Evolutionary conservation across 2,113 vertebrate genomes (phyloP).

Genomic region (Hippocampus mohnikei): DNA sequence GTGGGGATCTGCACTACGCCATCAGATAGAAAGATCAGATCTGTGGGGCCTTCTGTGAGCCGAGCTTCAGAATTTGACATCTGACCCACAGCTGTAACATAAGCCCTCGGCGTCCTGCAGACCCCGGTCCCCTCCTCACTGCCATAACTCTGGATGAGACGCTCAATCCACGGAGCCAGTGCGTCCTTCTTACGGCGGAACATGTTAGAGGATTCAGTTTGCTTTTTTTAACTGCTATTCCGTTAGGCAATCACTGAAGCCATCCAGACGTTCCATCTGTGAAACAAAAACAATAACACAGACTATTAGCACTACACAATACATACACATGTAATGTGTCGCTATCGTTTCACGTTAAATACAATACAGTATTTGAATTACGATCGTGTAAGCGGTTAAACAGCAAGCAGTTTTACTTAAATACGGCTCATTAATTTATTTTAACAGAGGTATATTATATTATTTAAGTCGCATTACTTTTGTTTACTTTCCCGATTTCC

Average conservation of each 20-base stretch:
- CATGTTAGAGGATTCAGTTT: constrained; percentile 21
- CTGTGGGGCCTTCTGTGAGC: constrained; percentile 6
- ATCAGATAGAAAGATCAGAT: constrained; percentile 58
- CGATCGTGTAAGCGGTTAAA: not conserved
- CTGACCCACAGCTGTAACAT: constrained; percentile 43
- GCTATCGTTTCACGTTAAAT: not conserved
- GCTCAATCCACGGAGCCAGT: constrained; percentile 54
- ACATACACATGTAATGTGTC: not conserved
- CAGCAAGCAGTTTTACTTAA: not conserved
- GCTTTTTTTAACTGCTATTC: not conserved
- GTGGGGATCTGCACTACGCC: constrained; percentile 52
- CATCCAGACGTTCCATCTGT: constrained; percentile 9
- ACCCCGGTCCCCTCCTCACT: not conserved
- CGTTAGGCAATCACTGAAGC: not conserved
- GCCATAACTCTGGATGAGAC: constrained; percentile 36
- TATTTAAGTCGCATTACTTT: not conserved
- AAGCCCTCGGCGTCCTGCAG: constrained; percentile 35
- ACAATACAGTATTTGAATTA: not conserved
- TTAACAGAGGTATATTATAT: not conserved
- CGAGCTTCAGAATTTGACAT: constrained; percentile 47
- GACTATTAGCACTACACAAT: not conserved
- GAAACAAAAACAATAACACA: not conserved
- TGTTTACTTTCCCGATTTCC: not conserved
- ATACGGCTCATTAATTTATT: not conserved
- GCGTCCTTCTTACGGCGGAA: not conserved